Percentiles rank a stretch among this genome's conserved stretches.
phyloP scores from a whole-genome alignment of 1,140 invertebrate genomes.

The Temnothorax curvispinosus region DNA sequence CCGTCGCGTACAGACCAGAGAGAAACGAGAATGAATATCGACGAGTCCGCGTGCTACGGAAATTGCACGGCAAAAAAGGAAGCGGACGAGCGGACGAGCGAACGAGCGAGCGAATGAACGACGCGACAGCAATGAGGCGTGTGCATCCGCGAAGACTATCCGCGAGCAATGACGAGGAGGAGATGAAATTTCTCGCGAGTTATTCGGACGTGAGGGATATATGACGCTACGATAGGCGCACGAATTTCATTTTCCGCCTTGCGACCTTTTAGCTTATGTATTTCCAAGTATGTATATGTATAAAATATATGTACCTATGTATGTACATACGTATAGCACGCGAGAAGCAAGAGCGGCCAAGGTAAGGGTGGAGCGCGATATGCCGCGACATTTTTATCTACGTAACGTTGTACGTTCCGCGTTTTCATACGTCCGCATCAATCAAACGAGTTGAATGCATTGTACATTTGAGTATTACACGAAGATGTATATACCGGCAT shows the following conservation, averaged over 20 bases:
- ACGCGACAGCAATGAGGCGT: slow-evolving; percentile 60
- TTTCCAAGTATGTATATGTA: not conserved
- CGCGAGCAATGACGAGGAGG: slow-evolving; percentile 18
- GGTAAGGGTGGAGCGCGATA: slow-evolving; percentile 16
- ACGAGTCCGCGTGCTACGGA: slow-evolving; percentile 60
- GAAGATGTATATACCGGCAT: not conserved
- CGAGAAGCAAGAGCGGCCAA: not conserved
- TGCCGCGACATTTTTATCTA: slow-evolving; percentile 20
- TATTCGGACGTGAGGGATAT: slow-evolving; percentile 44
- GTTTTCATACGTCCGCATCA: not conserved
- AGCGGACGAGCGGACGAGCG: not conserved
- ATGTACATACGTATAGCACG: not conserved
- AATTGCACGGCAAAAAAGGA: slow-evolving; percentile 62
- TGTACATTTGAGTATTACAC: not conserved
- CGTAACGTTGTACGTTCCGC: not conserved
- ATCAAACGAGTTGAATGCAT: not conserved
- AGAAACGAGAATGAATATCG: slow-evolving; percentile 70
- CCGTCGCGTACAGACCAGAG: slow-evolving; percentile 41
- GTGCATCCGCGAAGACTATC: slow-evolving; percentile 32
- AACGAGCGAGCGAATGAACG: slow-evolving; percentile 8
- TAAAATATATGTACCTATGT: not conserved
- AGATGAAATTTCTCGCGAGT: slow-evolving; percentile 49
- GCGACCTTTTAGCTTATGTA: slow-evolving; percentile 13
- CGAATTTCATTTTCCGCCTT: slow-evolving; percentile 49
- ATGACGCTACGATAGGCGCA: slow-evolving; percentile 28